phyloP scores from a whole-genome alignment of 2,888 invertebrate species.

The Cryptophagus acutangulus region DNA sequence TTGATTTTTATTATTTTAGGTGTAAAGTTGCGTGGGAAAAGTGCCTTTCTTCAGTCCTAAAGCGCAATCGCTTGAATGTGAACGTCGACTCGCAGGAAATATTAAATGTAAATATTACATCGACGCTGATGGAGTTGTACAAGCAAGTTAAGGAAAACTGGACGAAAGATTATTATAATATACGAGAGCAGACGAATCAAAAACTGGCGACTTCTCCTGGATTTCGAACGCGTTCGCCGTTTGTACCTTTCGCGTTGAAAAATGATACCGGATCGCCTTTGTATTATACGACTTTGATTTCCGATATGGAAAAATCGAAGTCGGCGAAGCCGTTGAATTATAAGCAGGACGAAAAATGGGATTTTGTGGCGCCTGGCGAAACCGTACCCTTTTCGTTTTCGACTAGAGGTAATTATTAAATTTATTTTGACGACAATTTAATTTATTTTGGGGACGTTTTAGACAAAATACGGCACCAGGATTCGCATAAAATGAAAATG shows the following conservation, averaged over 20 bases:
- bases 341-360: constrained; percentile 59
- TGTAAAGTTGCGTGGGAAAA: constrained; percentile 67
- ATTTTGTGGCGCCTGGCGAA: constrained; percentile 65
- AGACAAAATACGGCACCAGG: constrained; percentile 63
- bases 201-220: constrained; percentile 45
- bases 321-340: constrained; percentile 42
- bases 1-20: constrained; percentile 38
- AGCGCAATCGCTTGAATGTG: constrained; percentile 59
- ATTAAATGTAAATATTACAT: constrained; percentile 84
- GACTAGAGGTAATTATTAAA: constrained; percentile 52
- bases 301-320: constrained; percentile 54
- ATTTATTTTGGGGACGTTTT: constrained; percentile 16
- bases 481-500: constrained; percentile 71
- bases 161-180: constrained; percentile 71
- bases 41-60: constrained; percentile 54
- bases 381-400: constrained; percentile 85
- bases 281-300: constrained; percentile 79
- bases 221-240: constrained; percentile 76
- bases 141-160: constrained; percentile 79
- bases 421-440: not conserved
- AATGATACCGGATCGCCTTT: constrained; percentile 87
- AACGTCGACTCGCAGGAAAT: constrained; percentile 64
- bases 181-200: constrained; percentile 18
- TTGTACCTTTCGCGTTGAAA: constrained; percentile 89
- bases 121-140: constrained; percentile 78